Conservation (phyloP, 2,113 vertebrate species). For the Xenotilapia leptura region DNA sequence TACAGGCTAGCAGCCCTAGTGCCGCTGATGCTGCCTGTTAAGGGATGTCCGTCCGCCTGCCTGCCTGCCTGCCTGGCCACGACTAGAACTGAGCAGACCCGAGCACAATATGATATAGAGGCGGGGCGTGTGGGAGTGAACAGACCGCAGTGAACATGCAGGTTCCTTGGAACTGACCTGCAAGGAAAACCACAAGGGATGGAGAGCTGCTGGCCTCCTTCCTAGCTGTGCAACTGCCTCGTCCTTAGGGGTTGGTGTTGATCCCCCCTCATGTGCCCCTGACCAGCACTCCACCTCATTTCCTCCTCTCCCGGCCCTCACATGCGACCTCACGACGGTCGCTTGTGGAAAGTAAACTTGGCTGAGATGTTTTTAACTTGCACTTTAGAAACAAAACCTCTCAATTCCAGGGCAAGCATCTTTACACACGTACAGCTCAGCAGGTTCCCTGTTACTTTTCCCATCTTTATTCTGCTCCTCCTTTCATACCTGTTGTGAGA, state of each 20-base stretch:
- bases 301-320: slow-evolving; percentile 3
- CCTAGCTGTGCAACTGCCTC: slow-evolving; percentile 76
- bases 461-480: neutral
- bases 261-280: slow-evolving; percentile 83
- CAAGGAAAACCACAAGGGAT: slow-evolving; percentile 78
- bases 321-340: slow-evolving; percentile 60
- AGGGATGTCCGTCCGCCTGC: slow-evolving; percentile 80
- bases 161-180: slow-evolving; percentile 94
- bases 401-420: slow-evolving; percentile 3
- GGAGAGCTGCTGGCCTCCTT: slow-evolving; percentile 72
- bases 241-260: slow-evolving; percentile 88
- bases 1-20: slow-evolving; percentile 88
- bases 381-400: slow-evolving; percentile 63
- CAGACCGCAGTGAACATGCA: slow-evolving; percentile 61
- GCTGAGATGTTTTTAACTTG: slow-evolving; percentile 77
- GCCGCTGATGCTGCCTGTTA: slow-evolving; percentile 87
- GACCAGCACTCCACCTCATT: slow-evolving; percentile 44
- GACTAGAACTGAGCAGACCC: slow-evolving; percentile 32
- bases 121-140: neutral
- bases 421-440: neutral
- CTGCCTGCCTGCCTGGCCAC: slow-evolving; percentile 20
- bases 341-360: slow-evolving; percentile 84
- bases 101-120: slow-evolving; percentile 16
- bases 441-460: slow-evolving; percentile 19
- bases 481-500: slow-evolving; percentile 5